These are phyloP conservation scores for Schizothorax lantsangensis DNA, from an alignment of 2,797 vertebrate genomes.

Conservation along the genomic window DNA sequence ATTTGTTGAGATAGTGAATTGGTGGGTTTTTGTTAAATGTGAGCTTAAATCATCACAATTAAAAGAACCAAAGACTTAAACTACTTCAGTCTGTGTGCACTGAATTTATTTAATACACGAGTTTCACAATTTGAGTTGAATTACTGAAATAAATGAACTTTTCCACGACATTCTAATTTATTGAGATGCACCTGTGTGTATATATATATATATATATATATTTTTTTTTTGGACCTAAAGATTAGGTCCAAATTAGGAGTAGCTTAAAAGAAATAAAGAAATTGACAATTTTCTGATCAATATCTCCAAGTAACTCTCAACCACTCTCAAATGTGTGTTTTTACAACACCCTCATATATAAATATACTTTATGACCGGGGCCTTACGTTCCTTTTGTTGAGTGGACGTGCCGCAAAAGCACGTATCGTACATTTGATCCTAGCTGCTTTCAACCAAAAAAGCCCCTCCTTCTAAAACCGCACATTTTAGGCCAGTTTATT, in stretches of 20 bases:
- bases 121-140: too few relatives aligned
- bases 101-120: too few relatives aligned
- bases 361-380: too few relatives aligned
- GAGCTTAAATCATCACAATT: too few relatives aligned
- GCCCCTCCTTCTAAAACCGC: neutral
- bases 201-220: too few relatives aligned
- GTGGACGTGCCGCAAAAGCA: neutral
- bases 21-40: too few relatives aligned
- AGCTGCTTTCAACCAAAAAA: neutral
- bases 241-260: neutral
- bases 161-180: too few relatives aligned
- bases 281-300: neutral
- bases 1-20: too few relatives aligned
- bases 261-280: neutral
- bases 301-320: neutral
- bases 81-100: too few relatives aligned
- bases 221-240: neutral
- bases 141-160: too few relatives aligned
- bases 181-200: too few relatives aligned
- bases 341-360: neutral
- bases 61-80: too few relatives aligned
- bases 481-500: neutral
- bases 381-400: neutral
- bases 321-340: neutral
- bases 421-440: neutral